Evolutionary conservation across 2,888 invertebrate species (phyloP), one percentile per base, ranked within the genome.

Genomic region (Xanthia icteritia): DNA sequence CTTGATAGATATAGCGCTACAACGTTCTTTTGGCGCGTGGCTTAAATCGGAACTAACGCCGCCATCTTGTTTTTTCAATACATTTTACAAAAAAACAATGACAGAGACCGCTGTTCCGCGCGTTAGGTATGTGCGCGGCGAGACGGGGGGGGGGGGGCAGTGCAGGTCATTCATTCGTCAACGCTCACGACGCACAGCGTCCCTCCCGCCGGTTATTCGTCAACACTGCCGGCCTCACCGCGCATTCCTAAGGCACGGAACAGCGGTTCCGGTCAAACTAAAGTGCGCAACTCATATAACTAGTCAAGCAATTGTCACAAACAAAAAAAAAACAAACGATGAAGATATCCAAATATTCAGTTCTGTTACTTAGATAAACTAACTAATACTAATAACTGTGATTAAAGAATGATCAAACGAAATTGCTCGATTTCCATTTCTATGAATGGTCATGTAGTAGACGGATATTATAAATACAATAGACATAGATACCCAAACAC

Each of bases 371-470:
- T 61, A 61, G 5, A n/a, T n/a, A n/a, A n/a, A n/a, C n/a, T n/a
- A n/a, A 13, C 11, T 9, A n/a, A 4, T 56, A n/a, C n/a, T n/a
- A n/a, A n/a, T n/a, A n/a, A n/a, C 56, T 56, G n/a, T 13, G 56
- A 56, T n/a, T n/a, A 13, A n/a, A 1, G 1, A 61, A 61, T 36
- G 20, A 36, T 51, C 23, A 39, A 17, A 64, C 5, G 17, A 65
- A 65, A 42, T 65, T 65, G 9, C 15, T 39, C 9, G 27, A 17
- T 17, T 27, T 60, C n/a, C 17, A 54, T 36, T 51, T 68, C n/a
- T n/a, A n/a, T 17, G 5, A 39, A 64, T 54, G 5, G 23, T 64
- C 64, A 77, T 77, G 45, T 60, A 61, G 15, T 60, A 15, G n/a
- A 54, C 20, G 5, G 0, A 9, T 48, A 27, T 48, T 60, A 31